These are phyloP conservation scores for Mythimna ferrago DNA, from an alignment of 2,888 invertebrate species.

Conservation along the genomic window DNA sequence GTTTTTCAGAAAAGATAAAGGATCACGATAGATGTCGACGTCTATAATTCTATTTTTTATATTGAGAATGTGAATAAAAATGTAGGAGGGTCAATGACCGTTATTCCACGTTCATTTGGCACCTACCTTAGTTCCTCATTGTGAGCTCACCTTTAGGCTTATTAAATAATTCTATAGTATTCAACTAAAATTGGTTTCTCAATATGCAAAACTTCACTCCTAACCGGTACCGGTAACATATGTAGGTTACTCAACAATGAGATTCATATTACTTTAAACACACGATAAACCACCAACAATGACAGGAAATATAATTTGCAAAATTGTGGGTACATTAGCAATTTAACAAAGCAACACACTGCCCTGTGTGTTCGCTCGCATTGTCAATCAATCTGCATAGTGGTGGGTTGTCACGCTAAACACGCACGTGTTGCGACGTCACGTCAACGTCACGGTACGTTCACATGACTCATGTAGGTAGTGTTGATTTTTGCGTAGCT, in stretches of 20 bases:
- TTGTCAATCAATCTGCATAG: slow-evolving; percentile 80
- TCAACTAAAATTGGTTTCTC: neutral
- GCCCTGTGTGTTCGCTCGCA: slow-evolving; percentile 71
- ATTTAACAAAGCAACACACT: slow-evolving; percentile 69
- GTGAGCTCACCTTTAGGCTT: neutral
- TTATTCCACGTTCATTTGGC: no score
- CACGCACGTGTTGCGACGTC: slow-evolving; percentile 75
- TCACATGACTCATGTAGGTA: slow-evolving; percentile 70
- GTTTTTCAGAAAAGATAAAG: no score
- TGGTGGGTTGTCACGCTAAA: slow-evolving; percentile 77
- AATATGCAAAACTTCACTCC: slow-evolving; percentile 4
- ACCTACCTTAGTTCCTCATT: no score
- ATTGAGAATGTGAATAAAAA: no score
- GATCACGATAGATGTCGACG: no score
- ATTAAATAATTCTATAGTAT: neutral
- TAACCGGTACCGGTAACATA: neutral
- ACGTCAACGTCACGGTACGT: slow-evolving; percentile 71
- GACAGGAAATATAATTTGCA: slow-evolving; percentile 64
- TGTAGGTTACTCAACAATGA: slow-evolving; percentile 13
- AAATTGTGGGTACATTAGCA: slow-evolving; percentile 63
- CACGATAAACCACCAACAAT: slow-evolving; percentile 51
- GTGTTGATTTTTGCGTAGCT: slow-evolving; percentile 46
- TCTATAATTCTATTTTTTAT: no score
- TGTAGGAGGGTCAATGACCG: no score
- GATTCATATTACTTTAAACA: slow-evolving; percentile 32